Conservation (phyloP, 1,140 invertebrate genomes). For the Cephus cinctus region DNA sequence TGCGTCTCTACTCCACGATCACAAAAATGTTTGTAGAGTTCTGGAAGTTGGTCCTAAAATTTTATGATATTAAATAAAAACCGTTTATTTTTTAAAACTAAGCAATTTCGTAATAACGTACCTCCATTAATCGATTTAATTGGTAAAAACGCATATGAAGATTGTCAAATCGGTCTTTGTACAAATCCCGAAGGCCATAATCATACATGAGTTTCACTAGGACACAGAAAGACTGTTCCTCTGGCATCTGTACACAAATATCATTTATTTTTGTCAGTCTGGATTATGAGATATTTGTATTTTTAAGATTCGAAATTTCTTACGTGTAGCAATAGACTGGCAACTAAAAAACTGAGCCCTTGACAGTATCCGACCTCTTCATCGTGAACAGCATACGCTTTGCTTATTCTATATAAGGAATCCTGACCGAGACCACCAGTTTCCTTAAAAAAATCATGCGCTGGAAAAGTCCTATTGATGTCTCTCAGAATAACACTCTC, state of each 20-base stretch:
- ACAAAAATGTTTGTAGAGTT: constrained; percentile 87
- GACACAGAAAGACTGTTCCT: constrained; percentile 98
- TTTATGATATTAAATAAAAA: constrained; percentile 10
- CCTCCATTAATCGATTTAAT: constrained; percentile 91
- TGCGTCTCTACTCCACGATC: constrained; percentile 93
- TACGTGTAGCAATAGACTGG: constrained; percentile 92
- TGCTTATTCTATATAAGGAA: constrained; percentile 91
- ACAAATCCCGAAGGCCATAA: constrained; percentile 91
- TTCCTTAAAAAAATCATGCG: constrained; percentile 97
- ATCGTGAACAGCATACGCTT: constrained; percentile 97
- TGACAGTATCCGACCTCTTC: constrained; percentile 98
- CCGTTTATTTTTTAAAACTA: constrained; percentile 1
- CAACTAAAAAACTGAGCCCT: constrained; percentile 95
- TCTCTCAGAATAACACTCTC: constrained; percentile 94
- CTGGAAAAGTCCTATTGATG: constrained; percentile 97
- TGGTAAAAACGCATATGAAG: constrained; percentile 95
- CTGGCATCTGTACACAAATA: constrained; percentile 83
- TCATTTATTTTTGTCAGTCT: background rate
- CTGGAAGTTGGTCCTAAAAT: constrained; percentile 83
- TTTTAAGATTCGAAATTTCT: constrained; percentile 45
- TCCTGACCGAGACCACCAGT: constrained; percentile 90
- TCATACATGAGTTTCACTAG: constrained; percentile 97
- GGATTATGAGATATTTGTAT: background rate
- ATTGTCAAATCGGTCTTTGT: constrained; percentile 95
- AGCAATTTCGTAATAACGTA: constrained; percentile 41